Conservation (phyloP, 2,113 vertebrate species). For the Parotia lawesii region DNA sequence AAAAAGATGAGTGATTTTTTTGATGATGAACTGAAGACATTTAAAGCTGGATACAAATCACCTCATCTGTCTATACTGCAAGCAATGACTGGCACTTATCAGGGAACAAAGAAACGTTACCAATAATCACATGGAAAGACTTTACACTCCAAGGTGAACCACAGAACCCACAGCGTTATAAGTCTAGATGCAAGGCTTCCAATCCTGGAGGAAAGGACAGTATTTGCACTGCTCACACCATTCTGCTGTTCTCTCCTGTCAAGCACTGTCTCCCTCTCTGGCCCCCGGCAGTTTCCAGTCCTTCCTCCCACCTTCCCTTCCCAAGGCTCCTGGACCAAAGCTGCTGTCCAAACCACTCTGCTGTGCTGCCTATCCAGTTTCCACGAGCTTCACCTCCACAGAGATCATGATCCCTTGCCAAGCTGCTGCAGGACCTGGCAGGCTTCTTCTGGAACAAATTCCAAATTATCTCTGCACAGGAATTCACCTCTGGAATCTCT, state of each 20-base stretch:
- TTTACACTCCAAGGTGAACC: background rate
- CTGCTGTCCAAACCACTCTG: background rate
- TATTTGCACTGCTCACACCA: background rate
- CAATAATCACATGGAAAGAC: background rate
- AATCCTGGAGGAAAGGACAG: background rate
- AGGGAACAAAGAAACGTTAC: background rate
- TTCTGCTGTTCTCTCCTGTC: background rate
- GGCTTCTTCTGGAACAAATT: background rate
- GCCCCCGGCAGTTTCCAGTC: background rate
- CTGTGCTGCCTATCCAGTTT: background rate
- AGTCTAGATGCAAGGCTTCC: background rate
- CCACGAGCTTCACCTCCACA: background rate
- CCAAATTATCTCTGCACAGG: background rate
- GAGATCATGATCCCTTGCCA: rapidly evolving
- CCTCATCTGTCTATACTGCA: background rate
- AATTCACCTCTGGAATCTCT: background rate
- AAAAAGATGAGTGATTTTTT: background rate
- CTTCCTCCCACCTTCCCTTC: background rate
- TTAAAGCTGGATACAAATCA: background rate
- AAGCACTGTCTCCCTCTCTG: background rate
- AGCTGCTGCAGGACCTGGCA: background rate
- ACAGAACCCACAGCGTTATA: background rate
- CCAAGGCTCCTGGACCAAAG: background rate
- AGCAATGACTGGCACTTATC: background rate
- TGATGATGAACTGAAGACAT: background rate